Evolutionary conservation across 1,140 invertebrate species (phyloP).

Genomic region (Drosophila funebris): DNA sequence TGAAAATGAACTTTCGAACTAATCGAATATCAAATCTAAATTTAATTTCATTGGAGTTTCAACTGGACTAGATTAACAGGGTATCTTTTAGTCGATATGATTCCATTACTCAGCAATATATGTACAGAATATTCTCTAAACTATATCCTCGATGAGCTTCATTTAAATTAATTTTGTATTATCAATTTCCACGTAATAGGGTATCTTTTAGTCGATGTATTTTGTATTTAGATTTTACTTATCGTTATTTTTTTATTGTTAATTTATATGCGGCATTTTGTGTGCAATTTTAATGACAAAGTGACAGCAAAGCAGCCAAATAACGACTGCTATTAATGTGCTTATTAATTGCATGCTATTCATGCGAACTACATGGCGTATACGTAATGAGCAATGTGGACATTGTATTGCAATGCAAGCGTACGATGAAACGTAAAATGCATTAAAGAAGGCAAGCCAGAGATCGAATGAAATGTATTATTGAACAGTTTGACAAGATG

Average conservation of each 20-base stretch:
- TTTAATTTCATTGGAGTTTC: too few species aligned
- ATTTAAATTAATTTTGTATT: neutral
- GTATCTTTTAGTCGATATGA: neutral
- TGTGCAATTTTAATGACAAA: slow-evolving; percentile 53
- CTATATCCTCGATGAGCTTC: too few species aligned
- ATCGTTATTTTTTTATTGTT: slow-evolving; percentile 17
- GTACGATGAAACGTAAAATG: too few species aligned
- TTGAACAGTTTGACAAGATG: too few species aligned
- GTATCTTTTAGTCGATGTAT: neutral
- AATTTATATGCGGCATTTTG: slow-evolving; percentile 50
- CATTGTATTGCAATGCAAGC: neutral
- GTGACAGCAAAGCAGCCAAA: slow-evolving; percentile 22
- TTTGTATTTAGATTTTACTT: neutral
- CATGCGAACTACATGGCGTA: slow-evolving; percentile 17
- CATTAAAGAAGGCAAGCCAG: too few species aligned
- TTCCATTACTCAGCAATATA: too few species aligned
- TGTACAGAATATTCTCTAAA: too few species aligned
- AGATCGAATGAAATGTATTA: too few species aligned
- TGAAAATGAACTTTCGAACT: too few species aligned
- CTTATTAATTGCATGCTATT: slow-evolving; percentile 49
- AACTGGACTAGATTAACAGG: neutral
- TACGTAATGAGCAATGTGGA: slow-evolving; percentile 10
- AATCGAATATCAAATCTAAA: too few species aligned
- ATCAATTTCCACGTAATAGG: neutral
- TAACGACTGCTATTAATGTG: slow-evolving; percentile 42